A percentile compares a stretch with the other conserved stretches of the same genome.
Conservation (phyloP, 2,113 vertebrate species). For the Marcusenius ussheri region DNA sequence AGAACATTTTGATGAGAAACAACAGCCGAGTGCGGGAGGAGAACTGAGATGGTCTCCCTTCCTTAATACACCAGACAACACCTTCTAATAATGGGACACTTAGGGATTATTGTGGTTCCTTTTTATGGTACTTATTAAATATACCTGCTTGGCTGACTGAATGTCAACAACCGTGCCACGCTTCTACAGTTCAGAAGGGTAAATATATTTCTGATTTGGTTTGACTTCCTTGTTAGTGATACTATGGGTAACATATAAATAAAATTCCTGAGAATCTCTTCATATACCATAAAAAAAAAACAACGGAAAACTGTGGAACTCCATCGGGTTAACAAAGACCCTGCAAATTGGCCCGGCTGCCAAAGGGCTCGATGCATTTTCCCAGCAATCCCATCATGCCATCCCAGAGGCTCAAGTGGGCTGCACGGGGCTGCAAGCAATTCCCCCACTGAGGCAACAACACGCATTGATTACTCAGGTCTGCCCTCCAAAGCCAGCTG, state of each 20-base stretch:
- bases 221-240: slow-evolving; percentile 25
- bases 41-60: neutral
- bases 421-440: slow-evolving; percentile 67
- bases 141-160: neutral
- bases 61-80: slow-evolving; percentile 14
- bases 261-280: slow-evolving; percentile 13
- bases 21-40: slow-evolving; percentile 19
- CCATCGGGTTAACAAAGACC: slow-evolving; percentile 23
- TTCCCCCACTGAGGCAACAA: slow-evolving; percentile 61
- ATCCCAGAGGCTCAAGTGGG: slow-evolving; percentile 65
- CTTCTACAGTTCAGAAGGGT: slow-evolving; percentile 12
- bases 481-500: slow-evolving; percentile 73
- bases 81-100: slow-evolving; percentile 26
- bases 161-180: slow-evolving; percentile 16
- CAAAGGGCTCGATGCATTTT: slow-evolving; percentile 44
- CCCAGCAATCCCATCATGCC: slow-evolving; percentile 58
- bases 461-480: slow-evolving; percentile 63
- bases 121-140: slow-evolving; percentile 30
- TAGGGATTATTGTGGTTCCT: slow-evolving; percentile 28
- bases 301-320: neutral
- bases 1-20: slow-evolving; percentile 10
- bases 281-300: slow-evolving; percentile 20
- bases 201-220: slow-evolving; percentile 31
- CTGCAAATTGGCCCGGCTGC: slow-evolving; percentile 34
- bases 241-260: slow-evolving; percentile 11